These are phyloP conservation scores for Rhagophthalmus giganteus DNA, from an alignment of 2,888 invertebrate species.

Conservation along the genomic window DNA sequence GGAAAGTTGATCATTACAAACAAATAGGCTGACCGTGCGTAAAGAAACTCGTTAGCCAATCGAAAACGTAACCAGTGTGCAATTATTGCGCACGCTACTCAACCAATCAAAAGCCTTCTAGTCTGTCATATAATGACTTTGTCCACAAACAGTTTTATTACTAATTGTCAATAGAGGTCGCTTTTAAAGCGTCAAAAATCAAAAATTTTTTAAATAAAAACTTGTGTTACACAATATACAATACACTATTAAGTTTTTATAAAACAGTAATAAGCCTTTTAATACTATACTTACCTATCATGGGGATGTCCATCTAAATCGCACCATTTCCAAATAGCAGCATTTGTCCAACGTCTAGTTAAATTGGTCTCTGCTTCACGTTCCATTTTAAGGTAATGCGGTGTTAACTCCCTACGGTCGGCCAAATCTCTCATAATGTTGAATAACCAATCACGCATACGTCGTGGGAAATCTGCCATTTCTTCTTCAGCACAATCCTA, in stretches of 20 bases:
- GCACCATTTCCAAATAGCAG: slow-evolving; percentile 98
- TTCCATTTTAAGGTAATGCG: slow-evolving; percentile 84
- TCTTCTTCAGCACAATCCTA: slow-evolving; percentile 82
- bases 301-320: slow-evolving; percentile 92
- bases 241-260: no score
- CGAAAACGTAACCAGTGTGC: no score
- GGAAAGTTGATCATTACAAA: no score
- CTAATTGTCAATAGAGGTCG: not conserved
- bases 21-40: no score
- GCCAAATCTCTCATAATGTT: slow-evolving; percentile 96
- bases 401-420: slow-evolving; percentile 79
- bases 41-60: no score
- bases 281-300: slow-evolving; percentile 65
- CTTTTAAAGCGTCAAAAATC: not conserved
- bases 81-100: no score
- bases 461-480: slow-evolving; percentile 91
- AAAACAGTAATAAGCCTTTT: no score
- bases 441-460: slow-evolving; percentile 98
- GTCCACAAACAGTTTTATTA: slow-evolving; percentile 5
- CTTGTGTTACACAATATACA: no score
- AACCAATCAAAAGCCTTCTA: no score
- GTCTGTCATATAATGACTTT: no score
- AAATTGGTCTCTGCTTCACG: slow-evolving; percentile 85
- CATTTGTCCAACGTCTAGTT: slow-evolving; percentile 84
- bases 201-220: no score